Conservation (phyloP, 2,888 invertebrate species). For the Ceramica pisi region DNA sequence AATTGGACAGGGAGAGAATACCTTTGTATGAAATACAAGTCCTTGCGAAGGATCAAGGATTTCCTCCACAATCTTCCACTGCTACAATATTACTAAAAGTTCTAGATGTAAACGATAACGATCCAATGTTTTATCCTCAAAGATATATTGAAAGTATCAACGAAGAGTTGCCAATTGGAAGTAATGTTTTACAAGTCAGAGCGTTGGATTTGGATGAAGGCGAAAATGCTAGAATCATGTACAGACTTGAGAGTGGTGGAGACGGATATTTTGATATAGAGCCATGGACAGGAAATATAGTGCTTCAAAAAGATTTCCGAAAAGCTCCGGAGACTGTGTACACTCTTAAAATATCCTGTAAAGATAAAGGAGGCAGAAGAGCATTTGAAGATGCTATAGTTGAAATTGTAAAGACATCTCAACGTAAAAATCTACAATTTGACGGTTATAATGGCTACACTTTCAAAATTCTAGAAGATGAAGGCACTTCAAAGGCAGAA, state of each 20-base stretch:
- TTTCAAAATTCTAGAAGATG: conserved; percentile 96
- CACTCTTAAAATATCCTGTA: conserved; percentile 94
- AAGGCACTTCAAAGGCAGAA: conserved; percentile 91
- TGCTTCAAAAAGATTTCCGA: conserved; percentile 92
- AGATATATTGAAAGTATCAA: conserved; percentile 95
- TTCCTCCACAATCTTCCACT: conserved; percentile 97
- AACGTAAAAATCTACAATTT: conserved; percentile 94
- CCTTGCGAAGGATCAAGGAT: conserved; percentile 97
- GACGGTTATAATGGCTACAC: conserved; percentile 94
- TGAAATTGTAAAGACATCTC: conserved; percentile 94
- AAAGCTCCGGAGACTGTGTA: conserved; percentile 93
- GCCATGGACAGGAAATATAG: conserved; percentile 94
- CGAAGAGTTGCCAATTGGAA: conserved; percentile 92
- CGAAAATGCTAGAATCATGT: conserved; percentile 96
- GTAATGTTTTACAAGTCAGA: conserved; percentile 93
- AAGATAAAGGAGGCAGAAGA: conserved; percentile 94
- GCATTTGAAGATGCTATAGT: conserved; percentile 94
- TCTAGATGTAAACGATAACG: conserved; percentile 97
- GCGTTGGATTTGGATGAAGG: conserved; percentile 97
- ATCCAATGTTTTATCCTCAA: conserved; percentile 97
- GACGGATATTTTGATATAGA: conserved; percentile 96
- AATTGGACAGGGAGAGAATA: conserved; percentile 95
- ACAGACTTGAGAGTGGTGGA: conserved; percentile 94
- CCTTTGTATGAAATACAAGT: conserved; percentile 95
- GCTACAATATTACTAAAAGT: conserved; percentile 96